These are phyloP conservation scores for Sciurus vulgaris DNA, from an alignment of 2,797 vertebrate species.

Conservation along the genomic window DNA sequence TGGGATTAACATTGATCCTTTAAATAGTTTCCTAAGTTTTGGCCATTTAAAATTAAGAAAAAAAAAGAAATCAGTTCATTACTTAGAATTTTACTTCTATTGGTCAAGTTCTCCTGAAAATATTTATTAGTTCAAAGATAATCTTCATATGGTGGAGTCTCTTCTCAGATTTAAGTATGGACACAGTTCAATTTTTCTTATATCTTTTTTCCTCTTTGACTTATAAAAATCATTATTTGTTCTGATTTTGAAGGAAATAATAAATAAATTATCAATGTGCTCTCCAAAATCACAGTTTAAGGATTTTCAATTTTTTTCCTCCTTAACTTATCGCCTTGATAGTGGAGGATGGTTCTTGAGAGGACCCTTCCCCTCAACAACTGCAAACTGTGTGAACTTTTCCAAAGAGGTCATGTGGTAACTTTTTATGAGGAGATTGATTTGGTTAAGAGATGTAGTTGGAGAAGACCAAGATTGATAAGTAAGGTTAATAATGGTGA, in stretches of 20 bases:
- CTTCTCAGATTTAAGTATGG: not conserved
- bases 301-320: not conserved
- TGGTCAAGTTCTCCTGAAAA: not conserved
- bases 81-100: not conserved
- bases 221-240: not conserved
- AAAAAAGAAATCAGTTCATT: slow-evolving; percentile 5
- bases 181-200: not conserved
- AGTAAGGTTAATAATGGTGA: not conserved
- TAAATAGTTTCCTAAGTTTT: slow-evolving; percentile 47
- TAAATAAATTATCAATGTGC: not conserved
- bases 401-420: not conserved
- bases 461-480: not conserved
- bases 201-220: not conserved
- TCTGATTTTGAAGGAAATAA: not conserved
- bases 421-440: not conserved
- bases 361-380: not conserved
- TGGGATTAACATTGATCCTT: slow-evolving; percentile 28
- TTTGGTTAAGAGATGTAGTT: not conserved
- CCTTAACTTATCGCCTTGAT: not conserved
- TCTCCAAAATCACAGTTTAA: not conserved
- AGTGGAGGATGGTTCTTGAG: not conserved
- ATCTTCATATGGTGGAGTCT: not conserved
- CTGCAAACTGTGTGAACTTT: not conserved
- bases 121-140: not conserved
- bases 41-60: slow-evolving; percentile 45